Percentiles rank a stretch among this genome's conserved stretches.
These are phyloP conservation scores for Palythoa grandis DNA, from an alignment of 92 coral and sea anemone species.

Conservation along the genomic window DNA sequence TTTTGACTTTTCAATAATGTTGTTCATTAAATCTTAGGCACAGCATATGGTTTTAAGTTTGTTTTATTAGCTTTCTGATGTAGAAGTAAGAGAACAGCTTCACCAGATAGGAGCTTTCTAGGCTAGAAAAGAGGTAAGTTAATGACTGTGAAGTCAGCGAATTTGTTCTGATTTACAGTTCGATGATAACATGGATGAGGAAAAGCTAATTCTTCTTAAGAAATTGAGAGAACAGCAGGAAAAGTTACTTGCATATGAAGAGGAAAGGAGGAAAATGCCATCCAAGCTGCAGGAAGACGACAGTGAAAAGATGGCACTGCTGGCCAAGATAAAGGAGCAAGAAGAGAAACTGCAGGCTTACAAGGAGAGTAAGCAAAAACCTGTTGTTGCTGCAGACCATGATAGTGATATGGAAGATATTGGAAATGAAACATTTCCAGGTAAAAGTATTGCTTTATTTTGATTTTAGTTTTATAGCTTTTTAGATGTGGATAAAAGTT, in stretches of 20 bases:
- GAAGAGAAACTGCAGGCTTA: constrained; percentile 75
- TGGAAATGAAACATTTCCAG: constrained; percentile 90
- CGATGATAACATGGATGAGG: constrained; percentile 50
- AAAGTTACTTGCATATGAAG: constrained; percentile 72
- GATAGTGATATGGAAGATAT: constrained; percentile 98
- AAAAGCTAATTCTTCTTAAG: constrained; percentile 65
- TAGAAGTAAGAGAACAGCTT: no score
- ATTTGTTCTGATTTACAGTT: constrained; percentile 27
- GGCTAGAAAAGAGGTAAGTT: no score
- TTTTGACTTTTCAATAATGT: no score
- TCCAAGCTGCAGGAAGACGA: constrained; percentile 24
- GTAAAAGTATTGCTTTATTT: constrained; percentile 41
- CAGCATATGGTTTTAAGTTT: no score
- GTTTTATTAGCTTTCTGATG: no score
- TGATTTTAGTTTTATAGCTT: no score
- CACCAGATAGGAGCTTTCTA: no score
- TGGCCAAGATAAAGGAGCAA: constrained; percentile 49
- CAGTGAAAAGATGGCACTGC: neutral
- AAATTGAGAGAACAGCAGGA: constrained; percentile 74
- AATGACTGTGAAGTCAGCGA: neutral
- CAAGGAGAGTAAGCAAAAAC: constrained; percentile 70
- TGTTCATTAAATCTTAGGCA: no score
- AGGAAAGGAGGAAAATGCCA: constrained; percentile 46
- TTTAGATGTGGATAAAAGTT: neutral
- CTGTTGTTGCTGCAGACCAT: constrained; percentile 63